phyloP scores from a whole-genome alignment of 2,888 invertebrate species.

The Lasius platythorax region DNA sequence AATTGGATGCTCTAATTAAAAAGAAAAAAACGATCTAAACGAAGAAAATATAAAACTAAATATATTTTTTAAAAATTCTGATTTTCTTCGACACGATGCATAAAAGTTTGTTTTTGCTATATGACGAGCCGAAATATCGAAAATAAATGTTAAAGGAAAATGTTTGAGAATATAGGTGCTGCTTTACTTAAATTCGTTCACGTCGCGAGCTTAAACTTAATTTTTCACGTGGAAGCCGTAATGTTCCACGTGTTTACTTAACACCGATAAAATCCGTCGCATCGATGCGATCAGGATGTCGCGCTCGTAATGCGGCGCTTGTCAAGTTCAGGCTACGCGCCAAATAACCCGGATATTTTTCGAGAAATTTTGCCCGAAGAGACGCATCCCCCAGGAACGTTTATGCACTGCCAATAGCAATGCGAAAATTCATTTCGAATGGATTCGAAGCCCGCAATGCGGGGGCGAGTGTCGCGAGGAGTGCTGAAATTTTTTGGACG shows the following conservation, averaged over 20 bases:
- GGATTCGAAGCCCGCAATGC: background rate
- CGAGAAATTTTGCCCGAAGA: background rate
- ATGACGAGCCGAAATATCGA: background rate
- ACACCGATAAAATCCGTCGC: background rate
- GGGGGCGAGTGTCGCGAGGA: background rate
- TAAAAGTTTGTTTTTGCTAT: background rate
- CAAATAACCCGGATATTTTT: background rate
- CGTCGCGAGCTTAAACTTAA: background rate
- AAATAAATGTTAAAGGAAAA: background rate
- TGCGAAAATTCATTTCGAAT: background rate
- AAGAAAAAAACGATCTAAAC: background rate
- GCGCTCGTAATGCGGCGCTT: background rate
- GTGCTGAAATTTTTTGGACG: background rate
- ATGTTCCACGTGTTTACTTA: background rate
- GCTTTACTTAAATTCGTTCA: background rate
- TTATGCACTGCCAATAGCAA: background rate
- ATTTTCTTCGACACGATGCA: background rate
- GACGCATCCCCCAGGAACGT: background rate
- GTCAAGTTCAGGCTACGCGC: background rate
- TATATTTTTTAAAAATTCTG: background rate
- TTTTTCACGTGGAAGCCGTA: background rate
- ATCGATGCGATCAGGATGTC: background rate
- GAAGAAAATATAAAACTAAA: background rate
- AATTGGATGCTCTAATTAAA: background rate
- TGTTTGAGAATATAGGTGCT: background rate